phyloP scores from a whole-genome alignment of 2,113 vertebrate genomes.

The Hippocampus mohnikei region DNA sequence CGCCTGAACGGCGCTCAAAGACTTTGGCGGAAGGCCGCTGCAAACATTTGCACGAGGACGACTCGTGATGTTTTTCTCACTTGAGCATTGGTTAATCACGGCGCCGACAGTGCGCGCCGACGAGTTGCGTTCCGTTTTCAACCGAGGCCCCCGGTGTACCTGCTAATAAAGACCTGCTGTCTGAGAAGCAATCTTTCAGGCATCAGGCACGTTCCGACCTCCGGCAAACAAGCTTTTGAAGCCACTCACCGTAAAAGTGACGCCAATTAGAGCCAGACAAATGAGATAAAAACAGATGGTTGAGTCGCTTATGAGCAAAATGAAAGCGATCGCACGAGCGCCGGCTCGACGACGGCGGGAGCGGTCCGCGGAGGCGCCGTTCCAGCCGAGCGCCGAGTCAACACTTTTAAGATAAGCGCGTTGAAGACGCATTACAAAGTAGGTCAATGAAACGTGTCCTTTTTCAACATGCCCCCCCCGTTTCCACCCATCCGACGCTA shows the following conservation, averaged over 20 bases:
- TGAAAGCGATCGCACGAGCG: not conserved
- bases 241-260: not conserved
- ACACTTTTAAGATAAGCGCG: not conserved
- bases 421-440: not conserved
- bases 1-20: conserved; percentile 42
- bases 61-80: too few species aligned
- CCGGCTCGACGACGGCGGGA: not conserved
- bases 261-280: conserved; percentile 5
- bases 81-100: too few species aligned
- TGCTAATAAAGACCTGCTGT: not conserved
- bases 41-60: conserved; percentile 49
- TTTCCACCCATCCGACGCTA: conserved; percentile 14
- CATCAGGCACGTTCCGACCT: not conserved
- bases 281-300: conserved; percentile 5
- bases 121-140: too few species aligned
- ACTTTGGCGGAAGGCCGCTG: conserved; percentile 49
- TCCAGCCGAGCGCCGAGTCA: not conserved
- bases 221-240: not conserved
- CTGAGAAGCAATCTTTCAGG: not conserved
- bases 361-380: conserved; percentile 4
- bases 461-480: not conserved
- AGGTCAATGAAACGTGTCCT: not conserved
- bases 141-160: too few species aligned
- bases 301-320: conserved; percentile 4
- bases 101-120: too few species aligned